These are phyloP conservation scores for Bombus confusus DNA, from an alignment of 1,140 invertebrate species.

Conservation along the genomic window DNA sequence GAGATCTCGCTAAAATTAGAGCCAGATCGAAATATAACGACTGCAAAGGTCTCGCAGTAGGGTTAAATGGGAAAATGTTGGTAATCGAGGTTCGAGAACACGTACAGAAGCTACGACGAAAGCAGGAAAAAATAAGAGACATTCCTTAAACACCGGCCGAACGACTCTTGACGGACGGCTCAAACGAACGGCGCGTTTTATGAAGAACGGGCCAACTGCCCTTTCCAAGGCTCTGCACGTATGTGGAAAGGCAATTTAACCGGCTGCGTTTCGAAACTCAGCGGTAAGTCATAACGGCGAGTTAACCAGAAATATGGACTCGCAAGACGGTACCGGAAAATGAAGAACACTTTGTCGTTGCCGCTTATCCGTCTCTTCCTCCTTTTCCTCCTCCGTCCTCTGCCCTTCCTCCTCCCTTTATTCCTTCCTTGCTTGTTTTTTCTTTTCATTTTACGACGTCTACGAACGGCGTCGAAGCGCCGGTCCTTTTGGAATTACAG, in stretches of 20 bases:
- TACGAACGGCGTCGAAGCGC: slow-evolving; percentile 21
- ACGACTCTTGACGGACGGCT: neutral
- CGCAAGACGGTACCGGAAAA: slow-evolving; percentile 21
- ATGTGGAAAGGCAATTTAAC: slow-evolving; percentile 17
- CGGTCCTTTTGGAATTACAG: slow-evolving; percentile 55
- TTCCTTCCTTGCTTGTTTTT: neutral
- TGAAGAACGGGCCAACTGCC: slow-evolving; percentile 21
- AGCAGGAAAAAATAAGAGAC: neutral
- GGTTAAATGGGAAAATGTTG: too few relatives aligned
- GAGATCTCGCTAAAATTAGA: too few relatives aligned
- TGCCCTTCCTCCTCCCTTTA: neutral
- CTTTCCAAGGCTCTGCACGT: slow-evolving; percentile 55
- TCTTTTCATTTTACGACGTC: neutral
- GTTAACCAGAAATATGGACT: slow-evolving; percentile 28
- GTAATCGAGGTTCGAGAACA: neutral
- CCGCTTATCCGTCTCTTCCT: slow-evolving; percentile 8
- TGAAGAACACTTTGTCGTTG: neutral
- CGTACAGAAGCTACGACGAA: neutral
- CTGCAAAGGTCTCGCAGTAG: fast-evolving
- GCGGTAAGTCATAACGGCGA: slow-evolving; percentile 48
- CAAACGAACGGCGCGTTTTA: neutral
- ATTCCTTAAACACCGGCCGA: neutral
- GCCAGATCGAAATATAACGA: too few relatives aligned
- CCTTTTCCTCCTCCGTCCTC: too few relatives aligned
- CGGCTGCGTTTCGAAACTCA: slow-evolving; percentile 50